phyloP scores from a whole-genome alignment of 2,888 invertebrate species.

The Brenthis ino region DNA sequence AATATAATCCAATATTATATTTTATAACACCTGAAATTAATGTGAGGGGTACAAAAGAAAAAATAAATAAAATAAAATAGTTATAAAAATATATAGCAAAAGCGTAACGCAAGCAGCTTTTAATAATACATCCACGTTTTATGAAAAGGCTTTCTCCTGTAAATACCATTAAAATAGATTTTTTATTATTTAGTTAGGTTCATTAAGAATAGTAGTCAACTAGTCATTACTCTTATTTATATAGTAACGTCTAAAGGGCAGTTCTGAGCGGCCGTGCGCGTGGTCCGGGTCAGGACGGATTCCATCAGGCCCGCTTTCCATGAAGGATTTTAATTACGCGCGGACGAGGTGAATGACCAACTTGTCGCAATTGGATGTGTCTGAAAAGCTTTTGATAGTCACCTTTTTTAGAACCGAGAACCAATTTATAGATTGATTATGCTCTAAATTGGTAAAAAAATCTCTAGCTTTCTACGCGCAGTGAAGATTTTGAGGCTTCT shows the following conservation, averaged over 20 bases:
- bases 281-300: conserved; percentile 77
- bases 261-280: conserved; percentile 68
- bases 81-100: background rate
- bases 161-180: background rate
- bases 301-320: conserved; percentile 77
- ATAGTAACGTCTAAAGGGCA: conserved; percentile 69
- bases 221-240: conserved; percentile 69
- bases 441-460: conserved; percentile 32
- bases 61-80: background rate
- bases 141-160: background rate
- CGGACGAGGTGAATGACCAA: conserved; percentile 68
- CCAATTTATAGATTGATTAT: conserved; percentile 37
- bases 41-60: background rate
- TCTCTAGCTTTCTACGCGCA: conserved; percentile 18
- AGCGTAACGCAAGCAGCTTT: background rate
- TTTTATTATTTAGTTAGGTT: conserved; percentile 28
- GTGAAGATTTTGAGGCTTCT: conserved; percentile 11
- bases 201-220: conserved; percentile 18
- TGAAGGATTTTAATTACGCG: conserved; percentile 81
- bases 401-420: conserved; percentile 43
- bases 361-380: conserved; percentile 49
- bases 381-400: conserved; percentile 58
- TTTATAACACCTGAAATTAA: background rate
- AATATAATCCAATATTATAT: background rate
- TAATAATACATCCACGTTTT: too few relatives aligned